Evolutionary conservation across 2,113 vertebrate genomes (phyloP).

Genomic region (Ceyx melanurus): DNA sequence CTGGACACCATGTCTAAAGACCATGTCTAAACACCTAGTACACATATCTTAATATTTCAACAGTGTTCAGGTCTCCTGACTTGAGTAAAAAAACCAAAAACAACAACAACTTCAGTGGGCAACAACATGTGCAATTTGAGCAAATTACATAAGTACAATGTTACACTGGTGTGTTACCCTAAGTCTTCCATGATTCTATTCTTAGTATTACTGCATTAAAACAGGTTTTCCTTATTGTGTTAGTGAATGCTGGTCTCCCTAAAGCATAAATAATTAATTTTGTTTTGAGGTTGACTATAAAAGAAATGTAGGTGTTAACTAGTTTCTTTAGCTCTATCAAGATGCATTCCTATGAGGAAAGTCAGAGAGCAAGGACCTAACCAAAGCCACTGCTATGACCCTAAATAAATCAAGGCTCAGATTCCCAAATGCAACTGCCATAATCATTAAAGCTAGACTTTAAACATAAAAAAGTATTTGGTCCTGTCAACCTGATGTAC

Average conservation of each 20-base stretch:
- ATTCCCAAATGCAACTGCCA: background rate
- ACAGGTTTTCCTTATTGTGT: background rate
- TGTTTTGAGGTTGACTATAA: background rate
- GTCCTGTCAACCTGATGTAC: background rate
- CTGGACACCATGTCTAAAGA: background rate
- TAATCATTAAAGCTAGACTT: background rate
- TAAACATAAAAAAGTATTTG: background rate
- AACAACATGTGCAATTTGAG: background rate
- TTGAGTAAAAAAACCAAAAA: background rate
- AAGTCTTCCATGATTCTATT: background rate
- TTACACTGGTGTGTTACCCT: background rate
- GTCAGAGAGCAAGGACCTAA: background rate
- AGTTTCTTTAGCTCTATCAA: background rate
- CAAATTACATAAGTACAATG: background rate
- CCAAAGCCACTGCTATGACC: background rate
- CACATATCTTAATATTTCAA: background rate
- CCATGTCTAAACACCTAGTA: background rate
- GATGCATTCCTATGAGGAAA: background rate
- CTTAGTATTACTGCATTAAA: background rate
- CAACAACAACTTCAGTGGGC: no score
- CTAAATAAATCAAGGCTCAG: background rate
- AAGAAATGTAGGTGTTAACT: background rate
- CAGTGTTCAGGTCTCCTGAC: background rate
- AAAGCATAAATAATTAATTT: background rate
- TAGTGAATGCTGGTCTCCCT: background rate